Evolutionary conservation across 2,888 invertebrate species (phyloP).

Genomic region (Drosophila villosipedis): DNA sequence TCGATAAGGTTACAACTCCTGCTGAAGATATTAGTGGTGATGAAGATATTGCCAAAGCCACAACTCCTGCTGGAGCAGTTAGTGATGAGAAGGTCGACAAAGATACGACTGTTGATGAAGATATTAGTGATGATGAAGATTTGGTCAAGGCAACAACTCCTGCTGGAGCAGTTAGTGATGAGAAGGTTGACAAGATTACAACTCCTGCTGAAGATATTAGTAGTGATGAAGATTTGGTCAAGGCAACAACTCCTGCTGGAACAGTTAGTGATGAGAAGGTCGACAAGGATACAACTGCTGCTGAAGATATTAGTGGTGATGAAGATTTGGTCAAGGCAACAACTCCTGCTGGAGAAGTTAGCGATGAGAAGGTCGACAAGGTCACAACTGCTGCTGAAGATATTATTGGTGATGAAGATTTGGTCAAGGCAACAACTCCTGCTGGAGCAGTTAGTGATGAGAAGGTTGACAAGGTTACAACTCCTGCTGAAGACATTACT

Average conservation of each 20-base stretch:
- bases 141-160: constrained; percentile 2
- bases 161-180: constrained; percentile 4
- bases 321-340: constrained; percentile 2
- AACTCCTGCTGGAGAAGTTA: constrained; percentile 1
- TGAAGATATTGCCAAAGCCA: not conserved
- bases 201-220: not conserved
- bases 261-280: not conserved
- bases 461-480: not conserved
- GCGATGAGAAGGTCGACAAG: constrained; percentile 10
- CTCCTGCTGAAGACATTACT: not conserved
- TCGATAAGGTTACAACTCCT: not conserved
- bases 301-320: not conserved
- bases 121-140: not conserved
- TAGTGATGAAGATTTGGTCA: not conserved
- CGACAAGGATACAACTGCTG: not conserved
- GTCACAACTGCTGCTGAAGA: constrained; percentile 9
- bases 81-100: constrained; percentile 11
- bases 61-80: constrained; percentile 3
- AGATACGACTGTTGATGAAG: not conserved
- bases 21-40: not conserved
- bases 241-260: constrained; percentile 18
- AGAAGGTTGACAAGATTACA: constrained; percentile 17
- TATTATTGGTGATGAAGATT: too few relatives aligned
- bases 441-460: constrained; percentile 17
- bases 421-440: too few relatives aligned